Base-by-base conservation (phyloP, 37 sponge, comb jelly and placozoan species). In the Beroe forskalii region DNA sequence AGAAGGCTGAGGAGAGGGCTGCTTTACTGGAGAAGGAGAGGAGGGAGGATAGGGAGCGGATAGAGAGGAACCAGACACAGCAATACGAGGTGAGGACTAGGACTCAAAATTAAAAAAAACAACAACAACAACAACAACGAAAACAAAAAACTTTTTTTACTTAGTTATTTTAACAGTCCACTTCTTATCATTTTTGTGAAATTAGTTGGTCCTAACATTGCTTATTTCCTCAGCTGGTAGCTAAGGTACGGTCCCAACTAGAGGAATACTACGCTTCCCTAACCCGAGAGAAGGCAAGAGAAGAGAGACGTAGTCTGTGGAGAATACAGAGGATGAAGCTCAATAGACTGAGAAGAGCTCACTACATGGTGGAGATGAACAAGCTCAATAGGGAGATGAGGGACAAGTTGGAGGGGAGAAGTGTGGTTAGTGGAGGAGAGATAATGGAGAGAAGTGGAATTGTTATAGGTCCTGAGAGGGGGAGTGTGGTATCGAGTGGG, bases 231-330 rank as follows among this genome's bases (percentile, higher is more conserved):
- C 86, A 80, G 86, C 30, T 80, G 86, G 86, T 80, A 43, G 44
- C 40, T 20, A 12, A 43, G 22, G 48, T 80, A 0, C 44, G 86
- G 19, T 22, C 86, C 27, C 86, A 80, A 31, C 86, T 80, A 27
- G 86, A 80, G 27, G 86, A 80, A 6, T 80, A 80, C 86, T 80
- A 80, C 55, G 44, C 48, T 6, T 44, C 44, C 2, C 86, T 80
- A 24, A 80, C 86, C 1, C 20, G 28, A 1, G 86, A 80, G 55
- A 80, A 80, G 48, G 86, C 86, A 0, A 32, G 55, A 9, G 86
- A 80, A 44, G 86, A 80, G 30, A 41, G 86, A 44, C 86, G 86
- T 24, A 80, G 86, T 80, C 44, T 80, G 40, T 80, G 86, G 86
- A 41, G 86, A 24, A 41, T 80, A 41, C 86, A 80, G 86, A 12